Evolutionary conservation across 2,888 invertebrate species (phyloP), one percentile per base, ranked within the genome.

Genomic region (Volucella inflata): DNA sequence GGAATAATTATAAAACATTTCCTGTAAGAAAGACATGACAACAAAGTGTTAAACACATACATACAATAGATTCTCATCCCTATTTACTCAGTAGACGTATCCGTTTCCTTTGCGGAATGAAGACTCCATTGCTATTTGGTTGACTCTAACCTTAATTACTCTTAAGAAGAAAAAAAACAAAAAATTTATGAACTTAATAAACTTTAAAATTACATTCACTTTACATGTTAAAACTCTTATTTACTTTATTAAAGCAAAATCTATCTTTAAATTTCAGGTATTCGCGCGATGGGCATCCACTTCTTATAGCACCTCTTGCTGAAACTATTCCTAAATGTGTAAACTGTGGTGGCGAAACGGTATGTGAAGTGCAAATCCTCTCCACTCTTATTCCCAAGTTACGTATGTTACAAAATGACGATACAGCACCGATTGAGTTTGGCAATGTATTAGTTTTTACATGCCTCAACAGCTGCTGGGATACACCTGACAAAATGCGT

Each of bases 391-490:
- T 97, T 72, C 94, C 95, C 17, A 94, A 95, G 74, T 92, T 97
- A 44, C 93, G 93, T 67, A 91, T 97, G 60, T 91, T 93, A 16
- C 93, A 93, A 11, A 93, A 92, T 42, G 94, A 94, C 81, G 94
- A 94, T 81, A 89, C 91, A 2, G 92, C 93, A 17, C 93, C 93
- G 12, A 92, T 97, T 50, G 98, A 98, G 91, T 98, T 96, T 91
- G 96, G 98, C 9, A 97, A 97, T n/a, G 95, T 97, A 2, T 92
- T 97, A 12, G 93, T 98, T 14, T 98, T 95, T 90, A 96, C 97
- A 1, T 98, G 98, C 91, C 93, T 94, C 48, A 94, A 94, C 89
- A 97, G 97, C 90, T 98, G 98, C 92, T 98, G 98, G 98, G 94
- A 94, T 70, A 93, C 94, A 0, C 94, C 94, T 3, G 95, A 95